phyloP scores from a whole-genome alignment of 2,797 vertebrate genomes.

The Pangasius larnaudii region DNA sequence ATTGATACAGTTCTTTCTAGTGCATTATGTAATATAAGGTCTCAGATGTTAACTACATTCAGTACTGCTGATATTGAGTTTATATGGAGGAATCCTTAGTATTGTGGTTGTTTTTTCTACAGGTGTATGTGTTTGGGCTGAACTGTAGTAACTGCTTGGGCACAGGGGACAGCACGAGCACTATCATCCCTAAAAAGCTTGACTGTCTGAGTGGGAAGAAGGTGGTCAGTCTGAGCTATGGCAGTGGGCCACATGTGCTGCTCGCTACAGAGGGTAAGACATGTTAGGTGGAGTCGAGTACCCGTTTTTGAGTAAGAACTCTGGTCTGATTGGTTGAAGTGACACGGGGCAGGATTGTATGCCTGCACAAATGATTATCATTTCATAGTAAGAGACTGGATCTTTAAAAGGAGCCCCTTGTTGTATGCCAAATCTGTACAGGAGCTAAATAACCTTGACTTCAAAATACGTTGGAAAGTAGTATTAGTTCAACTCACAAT shows the following conservation, averaged over 20 bases:
- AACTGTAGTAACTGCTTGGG: conserved; percentile 97
- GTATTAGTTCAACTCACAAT: neutral
- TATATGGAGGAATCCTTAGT: neutral
- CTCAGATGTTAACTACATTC: neutral
- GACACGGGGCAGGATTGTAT: neutral
- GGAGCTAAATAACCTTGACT: neutral
- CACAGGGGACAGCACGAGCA: conserved; percentile 93
- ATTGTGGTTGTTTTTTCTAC: conserved; percentile 22
- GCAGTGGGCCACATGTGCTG: conserved; percentile 92
- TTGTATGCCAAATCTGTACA: neutral
- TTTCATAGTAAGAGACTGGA: neutral
- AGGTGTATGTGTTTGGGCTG: conserved; percentile 93
- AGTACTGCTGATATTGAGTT: neutral
- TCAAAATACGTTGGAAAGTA: neutral
- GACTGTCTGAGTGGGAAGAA: conserved; percentile 91
- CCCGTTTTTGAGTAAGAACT: neutral
- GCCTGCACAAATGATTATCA: neutral
- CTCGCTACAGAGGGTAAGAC: conserved; percentile 89
- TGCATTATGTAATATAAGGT: neutral
- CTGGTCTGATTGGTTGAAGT: neutral
- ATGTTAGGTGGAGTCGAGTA: neutral
- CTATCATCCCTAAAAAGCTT: conserved; percentile 90
- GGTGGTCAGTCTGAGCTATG: conserved; percentile 90
- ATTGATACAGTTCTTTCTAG: neutral
- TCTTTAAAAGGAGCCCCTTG: neutral